Base-by-base conservation (phyloP, 2,797 vertebrate genomes). In the Loriculus beryllinus region DNA sequence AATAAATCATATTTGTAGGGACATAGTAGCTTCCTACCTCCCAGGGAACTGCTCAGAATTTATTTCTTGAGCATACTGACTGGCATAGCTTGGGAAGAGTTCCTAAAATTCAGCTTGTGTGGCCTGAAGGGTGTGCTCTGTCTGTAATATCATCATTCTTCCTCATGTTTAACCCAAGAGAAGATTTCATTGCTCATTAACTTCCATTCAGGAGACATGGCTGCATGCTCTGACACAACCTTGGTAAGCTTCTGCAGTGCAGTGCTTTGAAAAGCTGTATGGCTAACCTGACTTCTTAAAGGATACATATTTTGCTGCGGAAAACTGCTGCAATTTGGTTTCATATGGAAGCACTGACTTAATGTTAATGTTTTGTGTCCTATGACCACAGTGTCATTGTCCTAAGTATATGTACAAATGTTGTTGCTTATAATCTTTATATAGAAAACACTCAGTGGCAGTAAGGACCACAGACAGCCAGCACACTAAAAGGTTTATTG, bases 1-100 rank as follows among this genome's bases (percentile, higher is more conserved):
- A 69, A 49, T 56, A 4, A 2, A 33, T 18, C 0, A 0, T 9
- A 7, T 54, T 85, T 71, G 11, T 45, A 57, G 82, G 57, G 45
- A 89, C 18, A 6, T n/a, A n/a, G 29, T 37, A 57, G 2, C 5
- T 91, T 90, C 69, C 47, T 65, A 19, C 14, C 47, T 42, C 33
- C 31, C 2, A 3, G 20, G 10, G 21, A 81, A 57, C 25, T 16
- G 13, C 42, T 62, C n/a, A 76, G 18, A 47, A 69, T 71, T 70
- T 56, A 45, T 76, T 84, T 80, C 19, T 56, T 82, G 54, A 72
- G 54, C 22, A 20, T 18, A 63, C 10, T 56, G 43, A n/a, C 48
- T 39, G 16, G 12, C 7, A n/a, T 10, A 62, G 8, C 33, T 71
- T 43, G 45, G 47, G 25, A 52, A 86, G 48, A 71, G 52, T 18